phyloP scores from a whole-genome alignment of 2,113 vertebrate genomes.

The Ovibos moschatus region DNA sequence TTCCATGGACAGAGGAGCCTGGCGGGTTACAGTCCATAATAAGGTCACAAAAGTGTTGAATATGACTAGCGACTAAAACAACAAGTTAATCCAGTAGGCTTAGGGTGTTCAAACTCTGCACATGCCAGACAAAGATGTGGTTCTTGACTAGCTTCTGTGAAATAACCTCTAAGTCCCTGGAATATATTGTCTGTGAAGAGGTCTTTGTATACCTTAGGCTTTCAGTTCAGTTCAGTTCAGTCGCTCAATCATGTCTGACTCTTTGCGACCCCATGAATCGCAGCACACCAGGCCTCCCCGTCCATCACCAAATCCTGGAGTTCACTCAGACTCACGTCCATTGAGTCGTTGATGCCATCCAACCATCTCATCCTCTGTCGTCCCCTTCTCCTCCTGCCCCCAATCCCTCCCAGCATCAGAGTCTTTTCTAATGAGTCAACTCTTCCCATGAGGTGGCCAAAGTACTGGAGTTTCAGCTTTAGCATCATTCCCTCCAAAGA shows the following conservation, averaged over 20 bases:
- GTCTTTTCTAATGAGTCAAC: too few species aligned
- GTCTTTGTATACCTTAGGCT: not conserved
- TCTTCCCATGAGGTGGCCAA: too few species aligned
- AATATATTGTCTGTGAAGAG: not conserved
- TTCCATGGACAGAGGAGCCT: not conserved
- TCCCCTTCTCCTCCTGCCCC: too few species aligned
- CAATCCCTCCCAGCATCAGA: too few species aligned
- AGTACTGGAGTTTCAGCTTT: too few species aligned
- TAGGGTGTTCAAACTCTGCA: not conserved
- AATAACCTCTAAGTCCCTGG: not conserved
- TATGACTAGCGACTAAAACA: not conserved
- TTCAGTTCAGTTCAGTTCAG: too few species aligned
- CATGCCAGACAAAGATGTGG: not conserved
- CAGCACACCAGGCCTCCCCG: too few species aligned
- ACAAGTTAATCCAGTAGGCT: not conserved
- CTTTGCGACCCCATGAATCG: accelerated
- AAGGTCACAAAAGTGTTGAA: not conserved
- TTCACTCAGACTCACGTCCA: too few species aligned
- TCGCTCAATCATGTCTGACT: accelerated
- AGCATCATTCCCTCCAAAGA: too few species aligned
- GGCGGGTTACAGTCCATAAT: not conserved
- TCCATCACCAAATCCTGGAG: too few species aligned
- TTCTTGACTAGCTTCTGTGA: not conserved
- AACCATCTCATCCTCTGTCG: too few species aligned
- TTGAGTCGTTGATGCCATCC: accelerated